Evolutionary conservation across 2,113 vertebrate species (phyloP), one percentile per base, ranked within the genome.

Genomic region (Catharus bicknelli): DNA sequence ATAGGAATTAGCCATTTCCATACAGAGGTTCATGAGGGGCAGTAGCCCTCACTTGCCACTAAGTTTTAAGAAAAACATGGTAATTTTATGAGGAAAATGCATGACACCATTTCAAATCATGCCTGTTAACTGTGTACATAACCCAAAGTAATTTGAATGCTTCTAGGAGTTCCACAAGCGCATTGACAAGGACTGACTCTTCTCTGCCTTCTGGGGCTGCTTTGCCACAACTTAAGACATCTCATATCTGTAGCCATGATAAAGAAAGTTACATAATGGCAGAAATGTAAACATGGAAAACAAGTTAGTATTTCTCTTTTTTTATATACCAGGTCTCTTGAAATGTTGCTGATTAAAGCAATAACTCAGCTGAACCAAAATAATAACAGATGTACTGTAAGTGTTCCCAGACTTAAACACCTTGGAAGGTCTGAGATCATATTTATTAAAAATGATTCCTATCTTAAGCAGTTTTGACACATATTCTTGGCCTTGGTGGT

Each of bases 311-410:
- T 79, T 94, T 93, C 73, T 90, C 54, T 30, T 76, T 67, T 64
- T 83, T 76, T 87, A 92, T 59, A 36, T 80, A 85, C 50, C 59
- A 78, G 9, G 12, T 75, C 54, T 93, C 83, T 94, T 90, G 81
- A 96, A 97, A 95, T 84, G 59, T 93, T 94, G 94, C 66, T 83
- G 79, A 96, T 95, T 97, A 97, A 97, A 97, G 94, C 87, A 94
- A 92, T 93, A 97, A 92, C 61, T 95, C 89, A 83, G 61, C 77
- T 91, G 82, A 95, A 95, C 68, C 90, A 96, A 98, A 97, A 97
- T 83, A 97, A 97, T 96, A 97, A 94, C 97, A 97, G 95, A 96
- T 97, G 95, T 95, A 95, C 74, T 87, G 19, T 95, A 96, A 96
- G 90, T 94, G 83, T 95, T 97, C 94, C 97, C 95, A 97, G 96